phyloP scores from a whole-genome alignment of 2,113 vertebrate genomes.

The Electrona antarctica region DNA sequence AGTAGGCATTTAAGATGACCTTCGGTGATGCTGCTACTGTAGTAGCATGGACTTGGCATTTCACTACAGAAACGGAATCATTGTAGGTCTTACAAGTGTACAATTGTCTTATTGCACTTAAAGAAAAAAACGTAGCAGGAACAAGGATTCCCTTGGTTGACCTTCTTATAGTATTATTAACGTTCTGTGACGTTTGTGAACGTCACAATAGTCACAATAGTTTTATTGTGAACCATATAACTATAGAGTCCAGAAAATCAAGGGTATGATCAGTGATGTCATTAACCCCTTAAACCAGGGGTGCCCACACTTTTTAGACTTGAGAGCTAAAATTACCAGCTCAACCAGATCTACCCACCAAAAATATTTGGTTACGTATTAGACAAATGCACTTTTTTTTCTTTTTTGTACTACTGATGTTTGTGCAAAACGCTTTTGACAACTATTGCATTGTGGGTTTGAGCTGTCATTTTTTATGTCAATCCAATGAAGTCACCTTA shows the following conservation, averaged over 20 bases:
- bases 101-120: constrained; percentile 8
- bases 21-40: constrained; percentile 13
- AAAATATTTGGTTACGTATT: too few relatives aligned
- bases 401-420: too few relatives aligned
- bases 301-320: too few relatives aligned
- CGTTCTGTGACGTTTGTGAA: background rate
- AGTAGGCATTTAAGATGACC: constrained; percentile 47
- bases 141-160: background rate
- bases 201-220: too few relatives aligned
- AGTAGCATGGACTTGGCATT: constrained; percentile 27
- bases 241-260: background rate
- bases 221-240: background rate
- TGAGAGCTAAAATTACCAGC: too few relatives aligned
- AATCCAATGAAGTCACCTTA: too few relatives aligned
- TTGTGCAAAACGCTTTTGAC: too few relatives aligned
- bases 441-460: too few relatives aligned
- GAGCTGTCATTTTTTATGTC: too few relatives aligned
- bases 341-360: too few relatives aligned
- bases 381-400: too few relatives aligned
- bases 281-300: too few relatives aligned
- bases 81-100: constrained; percentile 34
- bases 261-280: background rate
- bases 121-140: constrained; percentile 1
- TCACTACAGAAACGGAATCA: constrained; percentile 45
- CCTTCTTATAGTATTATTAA: background rate